phyloP scores from a whole-genome alignment of 2,888 invertebrate genomes.

The Volucella inflata region DNA sequence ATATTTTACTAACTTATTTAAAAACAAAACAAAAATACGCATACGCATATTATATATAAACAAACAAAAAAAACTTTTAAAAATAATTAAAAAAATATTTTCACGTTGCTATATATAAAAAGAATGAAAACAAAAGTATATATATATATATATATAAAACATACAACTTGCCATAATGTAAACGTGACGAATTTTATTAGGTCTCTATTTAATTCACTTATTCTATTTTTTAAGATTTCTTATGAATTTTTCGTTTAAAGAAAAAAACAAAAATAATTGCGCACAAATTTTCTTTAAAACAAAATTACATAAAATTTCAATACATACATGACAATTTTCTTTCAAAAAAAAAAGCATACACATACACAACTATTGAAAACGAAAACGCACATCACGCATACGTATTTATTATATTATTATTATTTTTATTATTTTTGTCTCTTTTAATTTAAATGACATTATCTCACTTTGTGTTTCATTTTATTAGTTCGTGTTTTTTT shows the following conservation, averaged over 20 bases:
- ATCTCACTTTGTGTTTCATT: constrained; percentile 23
- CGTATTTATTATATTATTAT: constrained; percentile 42
- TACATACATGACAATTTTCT: constrained; percentile 60
- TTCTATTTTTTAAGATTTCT: constrained; percentile 39
- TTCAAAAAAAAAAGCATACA: constrained; percentile 9
- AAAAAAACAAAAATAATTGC: constrained; percentile 35
- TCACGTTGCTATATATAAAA: constrained; percentile 65
- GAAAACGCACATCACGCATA: constrained; percentile 68
- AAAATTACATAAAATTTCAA: constrained; percentile 14
- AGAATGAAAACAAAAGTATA: constrained; percentile 30
- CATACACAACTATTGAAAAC: constrained; percentile 13
- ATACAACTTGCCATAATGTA: constrained; percentile 69
- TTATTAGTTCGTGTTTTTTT: constrained; percentile 11
- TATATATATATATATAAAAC: constrained; percentile 27
- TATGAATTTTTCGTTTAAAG: constrained; percentile 1
- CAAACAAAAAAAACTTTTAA: constrained; percentile 14
- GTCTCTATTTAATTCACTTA: constrained; percentile 33
- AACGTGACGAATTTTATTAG: constrained; percentile 53
- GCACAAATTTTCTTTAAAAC: constrained; percentile 63
- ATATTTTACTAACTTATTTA: constrained; percentile 73
- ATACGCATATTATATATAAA: constrained; percentile 51
- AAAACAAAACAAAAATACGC: constrained; percentile 41
- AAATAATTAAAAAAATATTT: constrained; percentile 53
- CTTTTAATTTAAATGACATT: constrained; percentile 33
- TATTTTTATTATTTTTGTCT: constrained; percentile 9